A percentile compares a stretch with the other conserved stretches of the same genome.
Conservation (phyloP, 1,140 invertebrate species). For the Eupeodes corollae region DNA sequence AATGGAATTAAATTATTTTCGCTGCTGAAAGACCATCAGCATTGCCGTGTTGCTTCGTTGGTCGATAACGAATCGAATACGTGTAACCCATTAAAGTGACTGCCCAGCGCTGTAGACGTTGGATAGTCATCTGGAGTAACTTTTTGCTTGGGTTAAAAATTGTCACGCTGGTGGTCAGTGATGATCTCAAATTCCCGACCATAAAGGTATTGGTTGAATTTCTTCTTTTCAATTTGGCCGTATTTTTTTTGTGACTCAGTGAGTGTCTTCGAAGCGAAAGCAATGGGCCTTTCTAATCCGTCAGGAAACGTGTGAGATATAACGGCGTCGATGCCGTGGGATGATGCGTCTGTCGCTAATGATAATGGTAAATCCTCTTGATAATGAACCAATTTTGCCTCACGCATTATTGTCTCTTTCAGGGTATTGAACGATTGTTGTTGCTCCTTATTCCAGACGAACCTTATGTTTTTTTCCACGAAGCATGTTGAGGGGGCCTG, state of each 20-base stretch:
- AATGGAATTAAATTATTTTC: no score
- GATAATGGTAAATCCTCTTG: slow-evolving; percentile 4
- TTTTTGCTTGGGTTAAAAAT: slow-evolving; percentile 22
- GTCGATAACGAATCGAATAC: slow-evolving; percentile 11
- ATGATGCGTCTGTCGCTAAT: slow-evolving; percentile 14
- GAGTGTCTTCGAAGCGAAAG: slow-evolving; percentile 29
- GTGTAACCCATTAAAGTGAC: slow-evolving; percentile 12
- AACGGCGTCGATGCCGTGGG: slow-evolving; percentile 15
- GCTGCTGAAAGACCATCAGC: no score
- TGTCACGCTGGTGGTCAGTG: slow-evolving; percentile 38
- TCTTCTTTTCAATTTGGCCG: slow-evolving; percentile 40
- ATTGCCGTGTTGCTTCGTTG: no score
- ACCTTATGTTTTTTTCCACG: slow-evolving; percentile 11
- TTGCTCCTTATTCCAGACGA: slow-evolving; percentile 13
- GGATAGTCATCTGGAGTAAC: slow-evolving; percentile 10
- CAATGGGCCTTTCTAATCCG: slow-evolving; percentile 17
- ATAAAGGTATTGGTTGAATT: slow-evolving; percentile 36
- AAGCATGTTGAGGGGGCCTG: slow-evolving; percentile 6
- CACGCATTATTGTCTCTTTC: slow-evolving; percentile 1
- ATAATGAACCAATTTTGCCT: slow-evolving; percentile 7
- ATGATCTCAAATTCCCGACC: slow-evolving; percentile 35
- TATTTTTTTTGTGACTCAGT: slow-evolving; percentile 32
- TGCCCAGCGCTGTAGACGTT: slow-evolving; percentile 22
- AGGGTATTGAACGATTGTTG: slow-evolving; percentile 12
- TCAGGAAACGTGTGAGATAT: slow-evolving; percentile 9